Percentiles rank a stretch among this genome's conserved stretches.
Evolutionary conservation across 2,797 vertebrate species (phyloP).

Genomic region (Enoplosus armatus): DNA sequence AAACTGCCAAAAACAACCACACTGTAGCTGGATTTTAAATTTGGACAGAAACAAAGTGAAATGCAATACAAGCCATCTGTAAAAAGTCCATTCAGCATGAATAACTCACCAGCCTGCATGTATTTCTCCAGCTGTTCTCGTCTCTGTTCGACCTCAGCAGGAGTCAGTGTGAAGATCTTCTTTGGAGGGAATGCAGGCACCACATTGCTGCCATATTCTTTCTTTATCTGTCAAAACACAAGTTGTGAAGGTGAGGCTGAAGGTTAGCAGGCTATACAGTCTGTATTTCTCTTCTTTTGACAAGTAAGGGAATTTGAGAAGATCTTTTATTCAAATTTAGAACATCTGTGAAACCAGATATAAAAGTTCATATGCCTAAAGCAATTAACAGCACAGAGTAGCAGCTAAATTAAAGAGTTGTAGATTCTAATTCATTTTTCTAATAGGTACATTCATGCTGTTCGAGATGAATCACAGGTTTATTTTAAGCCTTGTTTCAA

Average conservation of each 20-base stretch:
- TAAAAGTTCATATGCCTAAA: neutral
- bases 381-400: constrained; percentile 21
- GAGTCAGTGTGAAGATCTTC: constrained; percentile 97
- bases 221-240: constrained; percentile 89
- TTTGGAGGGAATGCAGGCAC: constrained; percentile 97
- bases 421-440: constrained; percentile 51
- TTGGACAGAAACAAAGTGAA: constrained; percentile 45
- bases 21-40: constrained; percentile 33
- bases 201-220: constrained; percentile 95
- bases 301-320: neutral
- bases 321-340: neutral
- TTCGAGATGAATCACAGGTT: constrained; percentile 77
- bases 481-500: constrained; percentile 71
- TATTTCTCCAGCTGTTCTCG: constrained; percentile 98
- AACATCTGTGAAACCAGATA: constrained; percentile 26
- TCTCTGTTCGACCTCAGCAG: constrained; percentile 95
- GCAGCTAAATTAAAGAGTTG: constrained; percentile 38
- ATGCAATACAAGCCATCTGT: constrained; percentile 46
- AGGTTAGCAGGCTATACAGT: neutral
- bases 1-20: constrained; percentile 34
- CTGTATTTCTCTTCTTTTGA: neutral
- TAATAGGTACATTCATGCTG: constrained; percentile 58
- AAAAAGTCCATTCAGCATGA: constrained; percentile 38
- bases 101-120: constrained; percentile 96
- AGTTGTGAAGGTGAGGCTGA: neutral